These are phyloP conservation scores for Mnemiopsis leidyi DNA, from an alignment of 37 sponge, comb jelly and placozoan species.

Conservation along the genomic window DNA sequence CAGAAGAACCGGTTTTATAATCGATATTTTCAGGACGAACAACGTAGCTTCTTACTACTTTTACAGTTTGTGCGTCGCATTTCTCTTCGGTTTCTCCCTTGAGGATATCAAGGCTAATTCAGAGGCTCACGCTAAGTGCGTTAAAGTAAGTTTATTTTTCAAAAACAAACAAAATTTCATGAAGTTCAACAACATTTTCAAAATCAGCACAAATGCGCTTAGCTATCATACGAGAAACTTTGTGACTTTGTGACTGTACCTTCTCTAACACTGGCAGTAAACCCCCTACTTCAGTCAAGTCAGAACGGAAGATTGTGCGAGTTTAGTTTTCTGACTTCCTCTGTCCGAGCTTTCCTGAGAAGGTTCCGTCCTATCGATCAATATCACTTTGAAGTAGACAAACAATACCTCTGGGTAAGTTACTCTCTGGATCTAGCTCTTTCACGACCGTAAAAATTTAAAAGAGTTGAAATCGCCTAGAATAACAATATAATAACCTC, in stretches of 20 bases:
- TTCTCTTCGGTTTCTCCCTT: conserved; percentile 32
- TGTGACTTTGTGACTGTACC: too few species aligned
- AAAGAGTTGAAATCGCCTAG: too few species aligned
- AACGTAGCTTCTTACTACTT: conserved; percentile 14
- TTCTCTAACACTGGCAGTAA: too few species aligned
- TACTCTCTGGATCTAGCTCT: too few species aligned
- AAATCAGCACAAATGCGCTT: too few species aligned
- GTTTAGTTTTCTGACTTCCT: not conserved
- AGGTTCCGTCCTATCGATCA: not conserved
- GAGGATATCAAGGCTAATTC: not conserved
- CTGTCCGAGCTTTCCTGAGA: not conserved
- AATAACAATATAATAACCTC: too few species aligned
- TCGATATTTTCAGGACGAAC: not conserved
- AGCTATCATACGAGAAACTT: too few species aligned
- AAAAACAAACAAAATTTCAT: too few species aligned
- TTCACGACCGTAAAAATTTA: too few species aligned
- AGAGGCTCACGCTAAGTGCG: not conserved
- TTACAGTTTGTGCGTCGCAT: conserved; percentile 20
- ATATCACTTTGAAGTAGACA: not conserved
- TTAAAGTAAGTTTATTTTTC: not conserved
- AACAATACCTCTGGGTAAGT: not conserved
- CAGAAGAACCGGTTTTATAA: too few species aligned
- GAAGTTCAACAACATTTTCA: too few species aligned
- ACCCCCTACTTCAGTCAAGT: too few species aligned
- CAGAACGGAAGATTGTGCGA: not conserved